phyloP scores from a whole-genome alignment of 2,113 vertebrate genomes.

The Thalassarche chlororhynchos region DNA sequence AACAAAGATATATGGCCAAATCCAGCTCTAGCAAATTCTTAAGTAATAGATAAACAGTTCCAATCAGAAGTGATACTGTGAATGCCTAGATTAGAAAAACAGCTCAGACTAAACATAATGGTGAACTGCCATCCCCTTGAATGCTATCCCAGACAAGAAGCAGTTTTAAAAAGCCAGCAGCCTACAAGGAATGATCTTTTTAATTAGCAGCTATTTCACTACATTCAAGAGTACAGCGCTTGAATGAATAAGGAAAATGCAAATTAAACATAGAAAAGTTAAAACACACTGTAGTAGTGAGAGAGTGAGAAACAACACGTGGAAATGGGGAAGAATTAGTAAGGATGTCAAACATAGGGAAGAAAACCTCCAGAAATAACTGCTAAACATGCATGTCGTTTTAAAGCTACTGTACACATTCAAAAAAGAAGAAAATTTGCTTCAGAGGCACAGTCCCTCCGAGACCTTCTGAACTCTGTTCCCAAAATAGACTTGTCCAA shows the following conservation, averaged over 20 bases:
- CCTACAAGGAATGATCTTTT: not conserved
- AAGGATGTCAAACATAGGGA: not conserved
- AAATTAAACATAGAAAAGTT: not conserved
- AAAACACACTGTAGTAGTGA: not conserved
- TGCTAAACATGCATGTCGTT: not conserved
- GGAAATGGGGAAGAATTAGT: not conserved
- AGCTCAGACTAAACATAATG: not conserved
- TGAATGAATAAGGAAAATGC: not conserved
- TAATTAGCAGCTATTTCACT: not conserved
- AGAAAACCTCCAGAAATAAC: not conserved
- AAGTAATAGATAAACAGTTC: not conserved
- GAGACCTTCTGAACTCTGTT: not conserved
- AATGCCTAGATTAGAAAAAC: not conserved
- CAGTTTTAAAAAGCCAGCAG: not conserved
- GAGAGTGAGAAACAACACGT: not conserved
- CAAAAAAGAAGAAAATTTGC: not conserved
- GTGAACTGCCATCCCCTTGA: not conserved
- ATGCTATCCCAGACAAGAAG: not conserved
- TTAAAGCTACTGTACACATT: not conserved
- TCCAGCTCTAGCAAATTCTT: not conserved
- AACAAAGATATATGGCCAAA: not conserved
- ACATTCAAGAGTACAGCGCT: not conserved
- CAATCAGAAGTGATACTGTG: not conserved
- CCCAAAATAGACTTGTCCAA: not conserved
- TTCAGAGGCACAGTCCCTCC: not conserved